These are phyloP conservation scores for Synergus gifuensis DNA, from an alignment of 2,888 invertebrate genomes.

Conservation along the genomic window DNA sequence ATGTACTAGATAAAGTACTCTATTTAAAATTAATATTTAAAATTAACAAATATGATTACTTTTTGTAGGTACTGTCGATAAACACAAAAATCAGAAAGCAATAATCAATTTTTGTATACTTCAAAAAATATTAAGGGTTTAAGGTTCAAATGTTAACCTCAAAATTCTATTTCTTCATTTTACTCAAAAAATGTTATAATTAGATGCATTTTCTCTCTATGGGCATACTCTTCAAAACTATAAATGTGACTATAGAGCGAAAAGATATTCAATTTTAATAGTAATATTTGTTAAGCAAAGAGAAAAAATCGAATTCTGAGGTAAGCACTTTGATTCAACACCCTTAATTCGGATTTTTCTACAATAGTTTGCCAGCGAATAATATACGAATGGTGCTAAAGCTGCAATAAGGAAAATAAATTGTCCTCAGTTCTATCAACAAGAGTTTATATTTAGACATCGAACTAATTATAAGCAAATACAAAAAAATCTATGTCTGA, in stretches of 20 bases:
- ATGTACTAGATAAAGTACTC: not conserved
- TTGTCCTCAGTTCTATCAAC: constrained; percentile 11
- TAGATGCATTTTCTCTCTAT: too few relatives aligned
- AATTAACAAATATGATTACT: not conserved
- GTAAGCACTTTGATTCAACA: not conserved
- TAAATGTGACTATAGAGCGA: too few relatives aligned
- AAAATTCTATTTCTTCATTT: too few relatives aligned
- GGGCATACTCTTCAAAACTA: too few relatives aligned
- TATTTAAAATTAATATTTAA: not conserved
- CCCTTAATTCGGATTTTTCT: not conserved
- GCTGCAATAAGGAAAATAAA: constrained; percentile 45
- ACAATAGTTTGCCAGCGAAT: constrained; percentile 51
- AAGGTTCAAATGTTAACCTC: too few relatives aligned
- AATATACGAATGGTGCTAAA: constrained; percentile 65
- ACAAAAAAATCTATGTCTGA: constrained; percentile 23
- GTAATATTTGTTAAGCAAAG: not conserved
- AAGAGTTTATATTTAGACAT: constrained; percentile 34
- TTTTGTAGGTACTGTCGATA: not conserved
- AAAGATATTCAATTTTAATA: too few relatives aligned
- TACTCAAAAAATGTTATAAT: too few relatives aligned
- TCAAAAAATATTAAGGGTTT: not conserved
- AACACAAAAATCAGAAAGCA: not conserved
- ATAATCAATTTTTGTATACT: not conserved
- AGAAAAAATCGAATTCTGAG: not conserved
- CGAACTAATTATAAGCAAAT: constrained; percentile 33